Evolutionary conservation across 2,888 invertebrate species (phyloP).

Genomic region (Drosophila acutilabella): DNA sequence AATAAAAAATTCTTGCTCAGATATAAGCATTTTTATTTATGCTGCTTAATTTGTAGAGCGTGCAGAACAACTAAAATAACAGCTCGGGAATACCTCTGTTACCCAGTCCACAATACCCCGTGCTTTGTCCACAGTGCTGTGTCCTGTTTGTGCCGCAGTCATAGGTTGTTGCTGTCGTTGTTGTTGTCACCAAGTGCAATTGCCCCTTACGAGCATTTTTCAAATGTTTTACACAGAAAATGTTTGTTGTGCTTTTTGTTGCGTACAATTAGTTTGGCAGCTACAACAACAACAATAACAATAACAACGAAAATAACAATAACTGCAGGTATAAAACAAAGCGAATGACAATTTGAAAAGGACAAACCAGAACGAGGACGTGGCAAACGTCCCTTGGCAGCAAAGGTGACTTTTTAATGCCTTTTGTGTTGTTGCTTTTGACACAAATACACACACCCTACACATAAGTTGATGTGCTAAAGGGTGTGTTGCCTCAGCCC

Average conservation of each 20-base stretch:
- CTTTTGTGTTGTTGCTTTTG: constrained; percentile 65
- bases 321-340: constrained; percentile 75
- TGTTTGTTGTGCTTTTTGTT: constrained; percentile 70
- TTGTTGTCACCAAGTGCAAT: constrained; percentile 68
- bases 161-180: constrained; percentile 30
- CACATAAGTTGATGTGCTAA: constrained; percentile 51
- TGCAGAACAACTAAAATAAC: constrained; percentile 54
- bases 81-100: constrained; percentile 33
- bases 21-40: constrained; percentile 72
- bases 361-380: constrained; percentile 50
- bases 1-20: constrained; percentile 52
- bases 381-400: constrained; percentile 51
- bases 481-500: constrained; percentile 15
- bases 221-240: constrained; percentile 71
- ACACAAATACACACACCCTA: constrained; percentile 43
- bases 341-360: constrained; percentile 72
- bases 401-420: constrained; percentile 77
- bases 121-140: constrained; percentile 2
- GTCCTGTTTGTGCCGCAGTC: constrained; percentile 53
- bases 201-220: constrained; percentile 73
- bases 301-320: constrained; percentile 42
- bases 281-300: constrained; percentile 57
- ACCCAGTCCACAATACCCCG: not conserved
- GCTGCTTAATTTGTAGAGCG: constrained; percentile 75
- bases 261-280: constrained; percentile 77